phyloP scores from a whole-genome alignment of 2,888 invertebrate species.

The Himalopsyche japonica region DNA sequence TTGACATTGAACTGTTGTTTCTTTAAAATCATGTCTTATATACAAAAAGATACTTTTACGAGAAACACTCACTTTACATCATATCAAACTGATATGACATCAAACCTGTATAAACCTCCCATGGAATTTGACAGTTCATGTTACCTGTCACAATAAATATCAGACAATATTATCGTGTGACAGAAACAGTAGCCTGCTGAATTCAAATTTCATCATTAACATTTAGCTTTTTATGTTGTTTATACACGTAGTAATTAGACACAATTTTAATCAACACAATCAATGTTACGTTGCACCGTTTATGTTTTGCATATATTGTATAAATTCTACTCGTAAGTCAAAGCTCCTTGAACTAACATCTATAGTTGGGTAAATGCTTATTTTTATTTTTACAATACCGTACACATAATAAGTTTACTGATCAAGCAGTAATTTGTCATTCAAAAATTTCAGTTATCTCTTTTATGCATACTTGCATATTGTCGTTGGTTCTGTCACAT shows the following conservation, averaged over 20 bases:
- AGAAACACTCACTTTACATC: background rate
- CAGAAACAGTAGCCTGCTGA: background rate
- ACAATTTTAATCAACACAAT: background rate
- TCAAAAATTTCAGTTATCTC: too few species aligned
- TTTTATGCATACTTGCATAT: too few species aligned
- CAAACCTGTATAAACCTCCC: background rate
- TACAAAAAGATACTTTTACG: background rate
- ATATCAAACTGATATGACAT: background rate
- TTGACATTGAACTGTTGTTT: background rate
- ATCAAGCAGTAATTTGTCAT: too few species aligned
- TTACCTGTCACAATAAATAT: background rate
- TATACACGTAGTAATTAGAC: slow-evolving; percentile 21
- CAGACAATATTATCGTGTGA: background rate
- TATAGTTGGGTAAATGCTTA: too few species aligned
- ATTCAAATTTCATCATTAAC: background rate
- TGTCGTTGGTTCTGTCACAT: too few species aligned
- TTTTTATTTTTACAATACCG: too few species aligned
- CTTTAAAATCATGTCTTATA: background rate
- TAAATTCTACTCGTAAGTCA: background rate
- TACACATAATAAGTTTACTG: too few species aligned
- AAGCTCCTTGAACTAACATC: too few species aligned
- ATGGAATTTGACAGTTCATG: background rate
- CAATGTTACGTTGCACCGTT: background rate
- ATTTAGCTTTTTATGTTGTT: slow-evolving; percentile 25
- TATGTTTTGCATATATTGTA: background rate